These are phyloP conservation scores for Maccullochella peelii DNA, from an alignment of 2,113 vertebrate species.

Conservation along the genomic window DNA sequence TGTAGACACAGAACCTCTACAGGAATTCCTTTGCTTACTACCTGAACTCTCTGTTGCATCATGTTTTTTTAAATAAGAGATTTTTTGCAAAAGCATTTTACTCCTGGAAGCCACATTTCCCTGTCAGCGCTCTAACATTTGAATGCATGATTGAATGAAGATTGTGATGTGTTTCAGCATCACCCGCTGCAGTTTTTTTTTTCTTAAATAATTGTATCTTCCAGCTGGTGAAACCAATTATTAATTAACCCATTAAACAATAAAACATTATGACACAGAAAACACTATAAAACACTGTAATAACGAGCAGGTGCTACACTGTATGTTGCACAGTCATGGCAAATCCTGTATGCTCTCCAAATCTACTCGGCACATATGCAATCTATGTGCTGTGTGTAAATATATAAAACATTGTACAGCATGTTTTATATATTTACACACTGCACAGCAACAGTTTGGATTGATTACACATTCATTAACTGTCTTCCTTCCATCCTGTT, in stretches of 20 bases:
- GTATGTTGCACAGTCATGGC: not conserved
- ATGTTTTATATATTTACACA: too few species aligned
- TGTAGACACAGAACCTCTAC: not conserved
- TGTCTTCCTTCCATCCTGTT: not conserved
- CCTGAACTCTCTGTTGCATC: not conserved
- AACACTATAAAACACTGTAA: constrained; percentile 36
- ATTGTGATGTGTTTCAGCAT: constrained; percentile 8
- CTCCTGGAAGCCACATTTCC: constrained; percentile 40
- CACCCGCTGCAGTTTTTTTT: constrained; percentile 19
- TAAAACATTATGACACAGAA: constrained; percentile 54
- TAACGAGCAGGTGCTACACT: constrained; percentile 66
- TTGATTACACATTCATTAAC: not conserved
- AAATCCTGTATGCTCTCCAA: not conserved
- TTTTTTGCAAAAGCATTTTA: not conserved
- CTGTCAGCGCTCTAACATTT: not conserved
- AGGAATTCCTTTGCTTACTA: not conserved
- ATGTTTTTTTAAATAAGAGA: not conserved
- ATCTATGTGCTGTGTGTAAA: constrained; percentile 1
- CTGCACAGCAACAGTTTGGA: too few species aligned
- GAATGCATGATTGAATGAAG: constrained; percentile 4
- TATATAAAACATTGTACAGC: not conserved
- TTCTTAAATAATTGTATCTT: constrained; percentile 24
- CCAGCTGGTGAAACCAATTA: constrained; percentile 62
- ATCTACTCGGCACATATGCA: not conserved
- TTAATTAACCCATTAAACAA: constrained; percentile 55